Evolutionary conservation across 2,888 invertebrate species (phyloP).

Genomic region (Pseudolycoriella hygida): DNA sequence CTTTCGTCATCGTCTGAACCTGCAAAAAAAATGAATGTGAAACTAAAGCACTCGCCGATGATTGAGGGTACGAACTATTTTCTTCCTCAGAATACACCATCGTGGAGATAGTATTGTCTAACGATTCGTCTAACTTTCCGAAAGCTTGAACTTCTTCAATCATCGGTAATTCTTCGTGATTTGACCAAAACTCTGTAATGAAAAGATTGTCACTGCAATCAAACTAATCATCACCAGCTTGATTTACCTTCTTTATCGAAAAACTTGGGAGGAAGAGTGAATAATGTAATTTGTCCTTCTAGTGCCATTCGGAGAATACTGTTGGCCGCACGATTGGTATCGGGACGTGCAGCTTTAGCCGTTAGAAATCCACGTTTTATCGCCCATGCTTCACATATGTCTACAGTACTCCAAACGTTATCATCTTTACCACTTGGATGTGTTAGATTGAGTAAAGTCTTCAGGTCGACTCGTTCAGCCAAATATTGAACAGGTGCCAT

Average conservation of each 20-base stretch:
- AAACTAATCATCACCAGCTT: constrained; percentile 28
- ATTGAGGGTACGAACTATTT: background rate
- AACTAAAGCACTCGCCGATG: background rate
- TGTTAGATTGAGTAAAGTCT: constrained; percentile 43
- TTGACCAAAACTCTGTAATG: background rate
- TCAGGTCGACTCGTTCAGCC: constrained; percentile 48
- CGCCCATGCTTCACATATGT: constrained; percentile 89
- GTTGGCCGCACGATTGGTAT: constrained; percentile 79
- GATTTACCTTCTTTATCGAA: background rate
- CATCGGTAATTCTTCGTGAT: constrained; percentile 1
- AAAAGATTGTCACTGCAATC: constrained; percentile 14
- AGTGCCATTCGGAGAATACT: constrained; percentile 69
- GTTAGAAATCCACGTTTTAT: constrained; percentile 67
- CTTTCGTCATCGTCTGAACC: background rate
- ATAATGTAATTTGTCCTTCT: constrained; percentile 69
- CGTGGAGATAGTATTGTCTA: background rate
- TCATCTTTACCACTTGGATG: constrained; percentile 32
- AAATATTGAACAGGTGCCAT: constrained; percentile 64
- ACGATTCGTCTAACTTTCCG: constrained; percentile 2
- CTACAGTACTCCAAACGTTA: constrained; percentile 65
- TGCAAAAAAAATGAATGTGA: background rate
- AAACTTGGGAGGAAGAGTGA: constrained; percentile 53
- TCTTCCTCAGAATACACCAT: background rate
- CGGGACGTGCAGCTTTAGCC: constrained; percentile 70
- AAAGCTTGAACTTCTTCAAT: constrained; percentile 4